These are phyloP conservation scores for Bos javanicus DNA, from an alignment of 2,113 vertebrate genomes.

Conservation along the genomic window DNA sequence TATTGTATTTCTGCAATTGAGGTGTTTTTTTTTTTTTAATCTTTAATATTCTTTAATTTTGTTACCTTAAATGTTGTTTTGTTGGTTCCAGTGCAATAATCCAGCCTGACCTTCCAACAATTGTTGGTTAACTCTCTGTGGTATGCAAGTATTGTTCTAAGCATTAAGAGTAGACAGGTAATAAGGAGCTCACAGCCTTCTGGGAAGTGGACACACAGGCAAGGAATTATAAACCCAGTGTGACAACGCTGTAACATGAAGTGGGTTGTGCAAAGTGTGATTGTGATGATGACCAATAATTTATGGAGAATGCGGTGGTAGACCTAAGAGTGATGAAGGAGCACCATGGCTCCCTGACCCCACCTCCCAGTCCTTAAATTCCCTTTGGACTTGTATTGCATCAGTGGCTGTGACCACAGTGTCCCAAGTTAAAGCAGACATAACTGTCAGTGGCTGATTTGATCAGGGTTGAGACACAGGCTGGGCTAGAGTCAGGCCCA, in stretches of 20 bases:
- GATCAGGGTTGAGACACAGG: neutral
- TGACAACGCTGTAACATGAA: neutral
- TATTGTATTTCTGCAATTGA: neutral
- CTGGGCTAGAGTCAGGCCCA: neutral
- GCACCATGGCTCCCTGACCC: no score
- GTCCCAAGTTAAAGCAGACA: neutral
- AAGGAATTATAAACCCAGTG: neutral
- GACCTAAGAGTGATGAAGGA: neutral
- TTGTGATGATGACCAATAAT: neutral
- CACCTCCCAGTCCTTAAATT: neutral
- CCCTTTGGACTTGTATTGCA: neutral
- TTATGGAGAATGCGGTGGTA: neutral
- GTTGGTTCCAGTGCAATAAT: neutral
- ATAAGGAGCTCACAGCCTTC: neutral
- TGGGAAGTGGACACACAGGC: neutral
- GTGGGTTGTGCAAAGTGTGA: neutral
- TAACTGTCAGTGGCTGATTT: neutral
- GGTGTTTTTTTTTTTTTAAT: neutral
- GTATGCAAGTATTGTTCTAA: neutral
- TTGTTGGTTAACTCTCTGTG: neutral
- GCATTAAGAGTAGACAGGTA: neutral
- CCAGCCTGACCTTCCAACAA: neutral
- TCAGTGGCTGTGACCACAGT: neutral
- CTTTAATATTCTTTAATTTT: neutral
- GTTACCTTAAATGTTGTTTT: neutral